A percentile compares a stretch with the other conserved stretches of the same genome.
Conservation (phyloP, 2,888 invertebrate species). For the Piscicola geometra region DNA sequence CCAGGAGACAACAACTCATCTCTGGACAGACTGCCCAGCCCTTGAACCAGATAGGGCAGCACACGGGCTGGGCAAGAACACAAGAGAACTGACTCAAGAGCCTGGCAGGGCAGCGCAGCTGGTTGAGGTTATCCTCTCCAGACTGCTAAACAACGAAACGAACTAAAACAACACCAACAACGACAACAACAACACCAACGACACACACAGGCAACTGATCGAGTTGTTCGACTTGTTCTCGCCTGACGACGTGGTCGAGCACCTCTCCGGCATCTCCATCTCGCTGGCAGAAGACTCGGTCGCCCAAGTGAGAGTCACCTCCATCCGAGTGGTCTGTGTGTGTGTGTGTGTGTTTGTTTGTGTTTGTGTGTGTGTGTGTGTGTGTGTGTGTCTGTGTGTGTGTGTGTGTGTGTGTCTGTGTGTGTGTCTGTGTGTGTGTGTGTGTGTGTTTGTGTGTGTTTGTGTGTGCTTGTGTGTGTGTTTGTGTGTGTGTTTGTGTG, state of each 20-base stretch:
- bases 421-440: constrained; percentile 1
- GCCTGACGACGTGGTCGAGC: constrained; percentile 62
- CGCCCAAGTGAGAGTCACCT: constrained; percentile 56
- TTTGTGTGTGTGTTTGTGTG: constrained; percentile 34
- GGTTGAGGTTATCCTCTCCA: too few relatives aligned
- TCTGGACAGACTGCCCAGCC: too few relatives aligned
- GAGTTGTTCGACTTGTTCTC: constrained; percentile 64
- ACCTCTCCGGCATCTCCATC: constrained; percentile 65
- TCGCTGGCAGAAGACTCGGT: constrained; percentile 64
- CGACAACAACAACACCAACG: too few relatives aligned
- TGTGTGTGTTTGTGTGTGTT: constrained; percentile 4
- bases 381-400: constrained; percentile 16
- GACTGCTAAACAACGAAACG: too few relatives aligned
- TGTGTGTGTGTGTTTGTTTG: background rate
- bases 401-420: constrained; percentile 34
- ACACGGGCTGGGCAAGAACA: too few relatives aligned
- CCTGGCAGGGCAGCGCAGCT: too few relatives aligned
- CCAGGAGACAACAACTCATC: too few relatives aligned
- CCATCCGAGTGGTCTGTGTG: constrained; percentile 49
- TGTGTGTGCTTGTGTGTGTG: constrained; percentile 17
- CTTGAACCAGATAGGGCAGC: too few relatives aligned
- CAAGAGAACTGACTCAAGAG: too few relatives aligned
- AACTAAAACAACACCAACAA: too few relatives aligned
- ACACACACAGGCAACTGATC: constrained; percentile 61
- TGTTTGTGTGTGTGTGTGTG: constrained; percentile 10